These are phyloP conservation scores for Molanna angustata DNA, from an alignment of 2,888 invertebrate species.

Conservation along the genomic window DNA sequence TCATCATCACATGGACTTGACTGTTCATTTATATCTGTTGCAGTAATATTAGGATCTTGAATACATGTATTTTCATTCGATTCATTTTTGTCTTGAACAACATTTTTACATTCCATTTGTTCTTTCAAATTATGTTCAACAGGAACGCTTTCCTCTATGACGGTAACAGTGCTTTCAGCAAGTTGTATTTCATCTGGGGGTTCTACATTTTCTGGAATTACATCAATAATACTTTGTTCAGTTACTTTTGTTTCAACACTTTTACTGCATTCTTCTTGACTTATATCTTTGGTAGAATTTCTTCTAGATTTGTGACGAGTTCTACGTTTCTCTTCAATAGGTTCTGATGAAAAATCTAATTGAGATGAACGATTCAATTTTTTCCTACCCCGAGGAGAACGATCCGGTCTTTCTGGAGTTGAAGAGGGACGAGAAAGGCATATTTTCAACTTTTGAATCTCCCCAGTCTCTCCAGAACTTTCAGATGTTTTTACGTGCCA, in stretches of 20 bases:
- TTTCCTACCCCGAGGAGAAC: conserved; percentile 52
- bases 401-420: conserved; percentile 53
- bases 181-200: not conserved
- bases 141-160: not conserved
- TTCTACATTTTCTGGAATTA: not conserved
- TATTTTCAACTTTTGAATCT: conserved; percentile 63
- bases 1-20: no score
- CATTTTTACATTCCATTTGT: no score
- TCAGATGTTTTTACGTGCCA: conserved; percentile 56
- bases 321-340: conserved; percentile 49
- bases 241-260: not conserved
- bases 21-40: no score
- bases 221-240: not conserved
- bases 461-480: conserved; percentile 50
- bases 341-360: conserved; percentile 49
- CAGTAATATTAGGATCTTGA: no score
- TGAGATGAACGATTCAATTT: conserved; percentile 53
- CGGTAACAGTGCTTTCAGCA: not conserved
- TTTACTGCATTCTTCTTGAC: not conserved
- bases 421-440: conserved; percentile 59
- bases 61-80: no score
- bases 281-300: conserved; percentile 20
- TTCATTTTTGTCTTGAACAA: no score
- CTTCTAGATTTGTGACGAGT: conserved; percentile 25
- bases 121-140: not conserved